Evolutionary conservation across 2,797 vertebrate species (phyloP).

Genomic region (Apogon hyalosoma): DNA sequence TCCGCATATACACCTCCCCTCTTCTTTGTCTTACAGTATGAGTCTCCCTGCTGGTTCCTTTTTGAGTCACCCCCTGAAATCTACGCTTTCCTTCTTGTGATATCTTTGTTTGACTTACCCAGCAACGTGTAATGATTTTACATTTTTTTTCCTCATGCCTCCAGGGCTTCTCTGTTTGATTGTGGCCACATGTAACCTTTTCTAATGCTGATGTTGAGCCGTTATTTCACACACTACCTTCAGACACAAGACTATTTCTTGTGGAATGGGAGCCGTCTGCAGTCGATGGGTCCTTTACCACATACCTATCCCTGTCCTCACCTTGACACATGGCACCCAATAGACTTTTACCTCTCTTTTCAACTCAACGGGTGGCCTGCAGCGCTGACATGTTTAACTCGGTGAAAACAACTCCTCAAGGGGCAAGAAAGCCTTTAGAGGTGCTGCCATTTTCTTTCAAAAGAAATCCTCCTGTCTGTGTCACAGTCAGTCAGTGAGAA

Average conservation of each 20-base stretch:
- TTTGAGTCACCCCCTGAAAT: no score
- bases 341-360: conserved; percentile 63
- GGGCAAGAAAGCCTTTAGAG: conserved; percentile 52
- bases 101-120: no score
- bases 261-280: conserved; percentile 8
- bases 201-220: not conserved
- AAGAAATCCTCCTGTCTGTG: conserved; percentile 55
- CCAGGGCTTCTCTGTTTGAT: no score
- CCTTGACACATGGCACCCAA: conserved; percentile 33
- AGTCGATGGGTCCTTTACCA: not conserved
- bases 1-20: no score
- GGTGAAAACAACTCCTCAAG: conserved; percentile 71
- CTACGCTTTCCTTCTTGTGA: no score
- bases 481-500: conserved; percentile 51
- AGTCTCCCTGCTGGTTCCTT: no score
- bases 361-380: conserved; percentile 60
- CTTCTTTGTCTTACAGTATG: no score
- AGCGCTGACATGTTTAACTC: conserved; percentile 60
- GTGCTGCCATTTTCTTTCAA: conserved; percentile 60
- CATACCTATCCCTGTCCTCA: conserved; percentile 39
- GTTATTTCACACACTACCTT: not conserved
- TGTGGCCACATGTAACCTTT: no score
- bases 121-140: no score
- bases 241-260: not conserved
- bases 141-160: no score